These are phyloP conservation scores for Perccottus glenii DNA, from an alignment of 2,113 vertebrate genomes.

Conservation along the genomic window DNA sequence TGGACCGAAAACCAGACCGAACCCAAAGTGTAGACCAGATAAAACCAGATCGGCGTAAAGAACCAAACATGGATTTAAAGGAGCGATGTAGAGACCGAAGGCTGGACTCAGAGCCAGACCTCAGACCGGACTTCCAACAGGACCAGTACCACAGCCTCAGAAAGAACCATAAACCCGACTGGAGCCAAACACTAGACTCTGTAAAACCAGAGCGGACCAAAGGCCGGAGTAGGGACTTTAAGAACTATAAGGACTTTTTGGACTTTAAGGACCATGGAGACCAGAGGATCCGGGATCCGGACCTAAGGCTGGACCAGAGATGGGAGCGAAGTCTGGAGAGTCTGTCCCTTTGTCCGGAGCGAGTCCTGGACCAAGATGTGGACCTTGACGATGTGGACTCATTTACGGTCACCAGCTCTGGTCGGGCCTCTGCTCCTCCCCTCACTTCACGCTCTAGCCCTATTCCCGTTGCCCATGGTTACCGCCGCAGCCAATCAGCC, in stretches of 20 bases:
- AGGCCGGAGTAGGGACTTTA: background rate
- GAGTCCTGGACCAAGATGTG: background rate
- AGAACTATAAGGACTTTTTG: background rate
- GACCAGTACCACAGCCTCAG: too few species aligned
- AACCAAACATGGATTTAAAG: background rate
- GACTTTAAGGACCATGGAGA: background rate
- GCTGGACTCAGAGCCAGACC: conserved; percentile 7
- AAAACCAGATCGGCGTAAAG: background rate
- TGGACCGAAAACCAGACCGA: background rate
- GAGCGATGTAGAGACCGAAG: background rate
- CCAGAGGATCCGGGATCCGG: background rate
- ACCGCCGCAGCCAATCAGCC: background rate
- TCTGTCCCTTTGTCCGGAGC: background rate
- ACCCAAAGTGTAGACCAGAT: conserved; percentile 6
- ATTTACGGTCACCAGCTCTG: background rate
- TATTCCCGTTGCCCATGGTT: background rate
- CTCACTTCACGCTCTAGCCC: background rate
- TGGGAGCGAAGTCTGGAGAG: conserved; percentile 4
- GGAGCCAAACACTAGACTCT: background rate
- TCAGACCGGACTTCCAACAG: background rate
- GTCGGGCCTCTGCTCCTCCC: background rate
- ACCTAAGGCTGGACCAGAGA: background rate
- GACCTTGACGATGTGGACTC: background rate
- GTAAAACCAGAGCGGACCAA: background rate
- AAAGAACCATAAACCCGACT: background rate